Conservation (phyloP, 2,888 invertebrate genomes). For the Spicauda simplicius region DNA sequence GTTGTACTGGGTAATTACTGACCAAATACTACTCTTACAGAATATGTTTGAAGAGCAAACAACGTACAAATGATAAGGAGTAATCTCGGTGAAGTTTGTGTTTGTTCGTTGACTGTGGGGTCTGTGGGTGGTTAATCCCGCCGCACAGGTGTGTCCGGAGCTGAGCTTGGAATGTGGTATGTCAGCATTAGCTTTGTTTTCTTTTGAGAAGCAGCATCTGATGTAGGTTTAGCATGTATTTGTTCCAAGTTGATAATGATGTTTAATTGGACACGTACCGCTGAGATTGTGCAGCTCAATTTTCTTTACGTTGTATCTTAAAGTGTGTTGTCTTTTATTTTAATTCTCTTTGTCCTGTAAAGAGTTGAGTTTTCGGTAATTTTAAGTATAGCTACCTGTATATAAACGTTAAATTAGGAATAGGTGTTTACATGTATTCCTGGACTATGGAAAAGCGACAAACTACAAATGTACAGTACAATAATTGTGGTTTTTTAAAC, state of each 20-base stretch:
- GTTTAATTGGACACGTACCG: not conserved
- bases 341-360: too few relatives aligned
- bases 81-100: slow-evolving; percentile 44
- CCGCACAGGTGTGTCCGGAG: slow-evolving; percentile 50
- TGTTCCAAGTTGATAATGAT: not conserved
- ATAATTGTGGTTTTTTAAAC: too few relatives aligned
- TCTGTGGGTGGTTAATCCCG: slow-evolving; percentile 48
- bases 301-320: not conserved
- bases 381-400: too few relatives aligned
- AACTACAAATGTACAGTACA: too few relatives aligned
- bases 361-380: too few relatives aligned
- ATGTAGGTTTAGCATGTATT: slow-evolving; percentile 15
- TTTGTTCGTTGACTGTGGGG: slow-evolving; percentile 55
- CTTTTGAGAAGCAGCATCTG: slow-evolving; percentile 33
- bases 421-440: too few relatives aligned
- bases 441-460: too few relatives aligned
- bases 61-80: slow-evolving; percentile 40
- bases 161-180: slow-evolving; percentile 49
- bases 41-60: slow-evolving; percentile 45
- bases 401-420: too few relatives aligned
- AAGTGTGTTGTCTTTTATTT: too few relatives aligned
- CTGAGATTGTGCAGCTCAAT: not conserved
- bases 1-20: slow-evolving; percentile 8
- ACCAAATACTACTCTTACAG: slow-evolving; percentile 24
- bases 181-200: slow-evolving; percentile 47